phyloP scores from a whole-genome alignment of 2,113 vertebrate genomes.

The Ciconia maguari region DNA sequence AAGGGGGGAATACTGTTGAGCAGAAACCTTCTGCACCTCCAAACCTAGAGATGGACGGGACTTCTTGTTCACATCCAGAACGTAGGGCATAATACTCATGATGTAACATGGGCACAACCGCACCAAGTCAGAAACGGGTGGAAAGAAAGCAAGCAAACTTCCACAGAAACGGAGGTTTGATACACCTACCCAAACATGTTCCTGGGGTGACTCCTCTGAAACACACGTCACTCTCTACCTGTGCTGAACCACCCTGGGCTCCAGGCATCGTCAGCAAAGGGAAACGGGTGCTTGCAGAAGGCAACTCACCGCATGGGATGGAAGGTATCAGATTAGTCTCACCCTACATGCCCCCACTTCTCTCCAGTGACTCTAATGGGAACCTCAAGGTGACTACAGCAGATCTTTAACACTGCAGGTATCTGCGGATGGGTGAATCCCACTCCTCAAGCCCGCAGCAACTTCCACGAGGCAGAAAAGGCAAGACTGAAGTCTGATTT shows the following conservation, averaged over 20 bases:
- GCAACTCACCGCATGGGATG: not conserved
- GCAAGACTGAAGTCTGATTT: not conserved
- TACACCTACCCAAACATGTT: not conserved
- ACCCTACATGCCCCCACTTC: not conserved
- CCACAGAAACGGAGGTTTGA: not conserved
- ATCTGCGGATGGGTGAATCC: not conserved
- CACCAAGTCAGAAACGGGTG: not conserved
- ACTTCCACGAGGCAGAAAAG: not conserved
- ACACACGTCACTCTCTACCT: too few species aligned
- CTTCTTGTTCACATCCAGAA: not conserved
- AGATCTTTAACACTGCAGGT: not conserved
- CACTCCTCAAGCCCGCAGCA: accelerated
- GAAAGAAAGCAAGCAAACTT: not conserved
- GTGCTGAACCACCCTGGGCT: not conserved
- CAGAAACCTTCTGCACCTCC: not conserved
- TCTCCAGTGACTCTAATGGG: accelerated
- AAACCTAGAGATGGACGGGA: accelerated
- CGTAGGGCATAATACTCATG: accelerated
- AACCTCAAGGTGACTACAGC: not conserved
- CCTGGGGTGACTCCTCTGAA: not conserved
- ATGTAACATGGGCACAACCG: accelerated
- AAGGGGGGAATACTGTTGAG: not conserved
- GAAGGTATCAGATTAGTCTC: not conserved
- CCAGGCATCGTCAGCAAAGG: not conserved
- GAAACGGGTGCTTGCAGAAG: too few species aligned